A percentile compares a stretch with the other conserved stretches of the same genome.
phyloP scores from a whole-genome alignment of 2,113 vertebrate genomes.

The Hyaena hyaena region DNA sequence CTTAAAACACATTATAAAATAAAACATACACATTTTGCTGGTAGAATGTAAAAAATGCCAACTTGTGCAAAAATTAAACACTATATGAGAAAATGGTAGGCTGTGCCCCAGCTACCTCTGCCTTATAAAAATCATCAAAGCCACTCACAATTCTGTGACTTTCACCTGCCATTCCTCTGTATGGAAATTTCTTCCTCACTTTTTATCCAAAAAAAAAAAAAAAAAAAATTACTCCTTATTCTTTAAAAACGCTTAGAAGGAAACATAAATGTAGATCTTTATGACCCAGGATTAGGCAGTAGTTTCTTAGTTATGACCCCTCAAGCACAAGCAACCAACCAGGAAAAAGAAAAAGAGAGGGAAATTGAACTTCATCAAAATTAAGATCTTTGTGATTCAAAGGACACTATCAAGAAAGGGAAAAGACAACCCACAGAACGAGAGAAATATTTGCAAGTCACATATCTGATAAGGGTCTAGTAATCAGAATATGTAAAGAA shows the following conservation, averaged over 20 bases:
- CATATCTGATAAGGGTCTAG: neutral
- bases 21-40: constrained; percentile 1
- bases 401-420: neutral
- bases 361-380: neutral
- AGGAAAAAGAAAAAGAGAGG: neutral
- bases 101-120: neutral
- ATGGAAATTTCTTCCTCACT: neutral
- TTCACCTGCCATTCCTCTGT: neutral
- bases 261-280: neutral
- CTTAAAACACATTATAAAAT: constrained; percentile 48
- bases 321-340: neutral
- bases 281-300: neutral
- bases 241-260: neutral
- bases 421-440: neutral
- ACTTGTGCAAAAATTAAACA: constrained; percentile 28
- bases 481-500: neutral
- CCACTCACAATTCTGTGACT: neutral
- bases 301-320: neutral
- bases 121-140: neutral
- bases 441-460: neutral
- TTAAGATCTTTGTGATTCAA: neutral
- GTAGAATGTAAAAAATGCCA: constrained; percentile 9
- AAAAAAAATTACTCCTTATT: neutral
- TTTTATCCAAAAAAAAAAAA: constrained; percentile 39
- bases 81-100: neutral